phyloP scores from a whole-genome alignment of 2,888 invertebrate species.

The Portevinia maculata region DNA sequence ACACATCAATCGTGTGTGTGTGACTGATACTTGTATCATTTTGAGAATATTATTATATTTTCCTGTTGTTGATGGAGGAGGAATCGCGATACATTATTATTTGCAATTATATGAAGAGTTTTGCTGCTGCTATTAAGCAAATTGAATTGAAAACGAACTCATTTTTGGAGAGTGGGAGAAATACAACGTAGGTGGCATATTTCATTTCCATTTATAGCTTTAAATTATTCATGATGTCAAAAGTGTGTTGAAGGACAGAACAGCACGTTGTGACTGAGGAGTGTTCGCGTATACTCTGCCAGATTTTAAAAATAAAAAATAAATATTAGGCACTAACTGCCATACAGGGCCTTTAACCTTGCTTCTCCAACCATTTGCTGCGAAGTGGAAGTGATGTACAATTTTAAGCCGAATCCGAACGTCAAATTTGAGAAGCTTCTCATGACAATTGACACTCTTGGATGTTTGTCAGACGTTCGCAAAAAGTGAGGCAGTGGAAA shows the following conservation, averaged over 20 bases:
- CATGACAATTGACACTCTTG: too few relatives aligned
- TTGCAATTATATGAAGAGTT: not conserved
- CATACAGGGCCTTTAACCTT: too few relatives aligned
- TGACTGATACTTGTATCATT: not conserved
- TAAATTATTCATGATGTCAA: slow-evolving; percentile 14
- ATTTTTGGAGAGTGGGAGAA: not conserved
- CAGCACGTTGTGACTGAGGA: too few relatives aligned
- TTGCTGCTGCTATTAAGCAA: slow-evolving; percentile 3
- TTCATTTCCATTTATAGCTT: not conserved
- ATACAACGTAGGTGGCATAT: not conserved
- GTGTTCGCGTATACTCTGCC: too few relatives aligned
- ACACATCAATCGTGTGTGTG: slow-evolving; percentile 19
- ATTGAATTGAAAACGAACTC: slow-evolving; percentile 14
- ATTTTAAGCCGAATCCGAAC: too few relatives aligned
- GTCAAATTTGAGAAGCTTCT: too few relatives aligned
- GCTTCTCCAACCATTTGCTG: too few relatives aligned
- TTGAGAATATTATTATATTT: slow-evolving; percentile 1
- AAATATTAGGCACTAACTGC: too few relatives aligned
- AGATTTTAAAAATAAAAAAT: too few relatives aligned
- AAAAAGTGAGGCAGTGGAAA: too few relatives aligned
- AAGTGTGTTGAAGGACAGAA: not conserved
- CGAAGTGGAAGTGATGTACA: too few relatives aligned
- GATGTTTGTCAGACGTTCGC: too few relatives aligned
- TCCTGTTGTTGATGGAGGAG: not conserved
- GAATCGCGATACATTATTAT: not conserved